phyloP scores from a whole-genome alignment of 2,113 vertebrate genomes.

The Barnardius zonarius region DNA sequence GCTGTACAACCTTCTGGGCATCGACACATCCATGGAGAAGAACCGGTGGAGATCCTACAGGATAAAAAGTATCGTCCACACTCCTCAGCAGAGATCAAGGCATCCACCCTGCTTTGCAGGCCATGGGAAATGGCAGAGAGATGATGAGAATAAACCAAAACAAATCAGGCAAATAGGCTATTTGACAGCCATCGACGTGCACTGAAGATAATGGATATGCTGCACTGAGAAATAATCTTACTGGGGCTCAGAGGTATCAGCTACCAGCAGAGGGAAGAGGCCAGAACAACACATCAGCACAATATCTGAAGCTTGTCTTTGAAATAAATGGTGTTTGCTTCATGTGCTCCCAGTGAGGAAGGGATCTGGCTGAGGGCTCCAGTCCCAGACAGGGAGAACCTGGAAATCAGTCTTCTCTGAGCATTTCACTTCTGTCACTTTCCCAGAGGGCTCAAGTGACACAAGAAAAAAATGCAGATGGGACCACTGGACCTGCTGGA shows the following conservation, averaged over 20 bases:
- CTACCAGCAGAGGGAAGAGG: not conserved
- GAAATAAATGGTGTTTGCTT: not conserved
- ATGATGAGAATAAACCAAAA: not conserved
- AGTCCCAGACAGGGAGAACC: not conserved
- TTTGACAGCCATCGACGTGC: not conserved
- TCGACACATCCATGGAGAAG: not conserved
- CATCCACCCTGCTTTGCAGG: not conserved
- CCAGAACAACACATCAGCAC: not conserved
- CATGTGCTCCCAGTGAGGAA: not conserved
- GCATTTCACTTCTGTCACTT: not conserved
- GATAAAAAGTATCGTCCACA: not conserved
- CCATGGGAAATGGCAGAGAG: not conserved
- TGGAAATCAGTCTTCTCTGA: not conserved
- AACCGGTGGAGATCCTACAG: not conserved
- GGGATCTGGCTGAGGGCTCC: not conserved
- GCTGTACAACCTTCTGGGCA: not conserved
- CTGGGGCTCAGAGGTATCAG: not conserved
- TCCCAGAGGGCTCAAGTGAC: not conserved
- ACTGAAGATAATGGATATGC: not conserved
- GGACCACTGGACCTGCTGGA: not conserved
- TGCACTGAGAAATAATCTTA: not conserved
- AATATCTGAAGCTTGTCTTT: not conserved
- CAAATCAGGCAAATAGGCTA: not conserved
- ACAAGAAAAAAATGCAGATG: not conserved
- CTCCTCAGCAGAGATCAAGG: not conserved